Conservation (phyloP, 2,113 vertebrate genomes). For the Percopsis transmontana region DNA sequence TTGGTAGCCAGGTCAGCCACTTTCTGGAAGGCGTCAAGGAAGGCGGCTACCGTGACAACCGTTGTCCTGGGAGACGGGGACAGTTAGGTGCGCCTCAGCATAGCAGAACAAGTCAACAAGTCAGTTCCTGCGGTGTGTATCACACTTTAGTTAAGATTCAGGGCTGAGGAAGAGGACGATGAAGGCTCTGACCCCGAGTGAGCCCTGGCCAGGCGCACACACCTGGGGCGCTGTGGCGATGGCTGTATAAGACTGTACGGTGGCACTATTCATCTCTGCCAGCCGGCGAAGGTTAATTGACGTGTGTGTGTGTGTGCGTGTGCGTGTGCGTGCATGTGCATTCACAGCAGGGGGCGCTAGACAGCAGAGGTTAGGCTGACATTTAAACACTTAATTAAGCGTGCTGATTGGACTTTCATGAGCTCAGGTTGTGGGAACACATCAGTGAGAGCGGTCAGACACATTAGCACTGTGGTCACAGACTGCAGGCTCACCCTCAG, state of each 20-base stretch:
- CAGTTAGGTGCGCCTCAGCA: conserved; percentile 9
- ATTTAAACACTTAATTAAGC: conserved; percentile 55
- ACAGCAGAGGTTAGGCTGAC: conserved; percentile 29
- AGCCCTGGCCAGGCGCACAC: conserved; percentile 24
- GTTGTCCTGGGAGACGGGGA: conserved; percentile 72
- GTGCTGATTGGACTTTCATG: conserved; percentile 40
- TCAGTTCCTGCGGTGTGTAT: too few relatives aligned
- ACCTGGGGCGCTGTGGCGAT: conserved; percentile 20
- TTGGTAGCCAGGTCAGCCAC: conserved; percentile 82
- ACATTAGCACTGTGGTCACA: too few relatives aligned
- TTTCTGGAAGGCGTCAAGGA: conserved; percentile 84
- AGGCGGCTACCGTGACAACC: conserved; percentile 74
- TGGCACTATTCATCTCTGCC: conserved; percentile 57
- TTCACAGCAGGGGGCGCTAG: neutral
- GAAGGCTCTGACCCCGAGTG: conserved; percentile 20
- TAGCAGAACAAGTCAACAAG: neutral
- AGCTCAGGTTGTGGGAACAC: conserved; percentile 29
- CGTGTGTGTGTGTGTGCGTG: neutral
- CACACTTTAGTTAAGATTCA: too few relatives aligned
- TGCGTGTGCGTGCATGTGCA: neutral
- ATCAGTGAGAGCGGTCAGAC: too few relatives aligned
- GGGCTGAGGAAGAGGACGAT: conserved; percentile 6
- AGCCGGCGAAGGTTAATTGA: conserved; percentile 55
- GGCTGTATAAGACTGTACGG: conserved; percentile 45
- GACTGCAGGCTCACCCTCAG: too few relatives aligned